Percentiles rank a stretch among this genome's conserved stretches.
Evolutionary conservation across 2,113 vertebrate genomes (phyloP).

Genomic region (Barbus barbus): DNA sequence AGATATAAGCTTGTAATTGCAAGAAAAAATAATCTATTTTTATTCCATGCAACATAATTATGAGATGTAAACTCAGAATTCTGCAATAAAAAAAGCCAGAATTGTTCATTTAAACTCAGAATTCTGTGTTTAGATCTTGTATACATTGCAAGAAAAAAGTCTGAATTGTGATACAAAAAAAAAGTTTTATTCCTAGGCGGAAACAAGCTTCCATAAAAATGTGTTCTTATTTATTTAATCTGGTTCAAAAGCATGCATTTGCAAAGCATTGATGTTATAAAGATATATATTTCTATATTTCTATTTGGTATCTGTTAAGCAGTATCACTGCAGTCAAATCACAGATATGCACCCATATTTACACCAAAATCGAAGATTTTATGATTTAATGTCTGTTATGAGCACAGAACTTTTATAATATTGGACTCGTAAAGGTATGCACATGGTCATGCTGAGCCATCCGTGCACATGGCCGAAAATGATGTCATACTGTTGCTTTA

Average conservation of each 20-base stretch:
- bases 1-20: no score
- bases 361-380: neutral
- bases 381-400: conserved; percentile 6
- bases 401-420: conserved; percentile 36
- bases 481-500: conserved; percentile 36
- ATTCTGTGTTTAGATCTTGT: no score
- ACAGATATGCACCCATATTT: conserved; percentile 39
- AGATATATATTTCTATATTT: conserved; percentile 22
- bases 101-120: no score
- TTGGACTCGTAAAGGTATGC: conserved; percentile 21
- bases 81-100: no score
- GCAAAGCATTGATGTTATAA: neutral
- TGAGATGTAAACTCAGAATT: no score
- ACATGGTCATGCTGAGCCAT: conserved; percentile 30
- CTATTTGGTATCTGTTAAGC: conserved; percentile 17
- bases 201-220: neutral
- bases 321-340: neutral
- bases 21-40: no score
- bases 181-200: no score
- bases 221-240: neutral
- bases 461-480: conserved; percentile 28
- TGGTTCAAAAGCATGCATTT: neutral
- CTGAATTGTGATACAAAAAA: no score
- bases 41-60: no score
- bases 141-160: no score